Base-by-base conservation (phyloP, 1,140 invertebrate species). In the Neodiprion fabricii region DNA sequence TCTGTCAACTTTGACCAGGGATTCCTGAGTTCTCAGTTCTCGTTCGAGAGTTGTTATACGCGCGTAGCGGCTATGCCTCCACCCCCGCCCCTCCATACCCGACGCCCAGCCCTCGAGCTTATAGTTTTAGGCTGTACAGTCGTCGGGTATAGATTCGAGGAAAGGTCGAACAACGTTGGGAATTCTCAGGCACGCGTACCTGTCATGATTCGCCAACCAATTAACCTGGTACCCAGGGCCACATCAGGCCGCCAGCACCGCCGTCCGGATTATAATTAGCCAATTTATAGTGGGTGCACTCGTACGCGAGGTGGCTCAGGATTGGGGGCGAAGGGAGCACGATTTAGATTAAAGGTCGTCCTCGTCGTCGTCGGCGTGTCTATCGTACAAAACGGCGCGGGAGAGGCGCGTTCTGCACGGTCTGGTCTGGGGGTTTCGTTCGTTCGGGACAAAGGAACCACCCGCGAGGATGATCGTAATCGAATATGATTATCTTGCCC, bases 81-180 rank as follows among this genome's bases (percentile, higher is more conserved):
- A 40, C 28, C 28, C 28, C 28, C 28, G 5, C 5, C 1, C 28
- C 28, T 40, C 28, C 5, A 5, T 40, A 0, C 28, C 2, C 28
- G 28, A 40, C 28, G 28, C 28, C 28, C 28, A 40, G 28, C 28
- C 28, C 28, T 40, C 28, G 28, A 40, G 28, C 28, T 40, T 40
- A 40, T 40, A 40, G 28, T 40, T 40, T 40, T 40, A 40, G 28
- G 28, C 28, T 40, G 28, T 40, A 40, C 28, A 40, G 28, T 40
- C 28, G 28, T 40, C 28, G 28, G 28, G 28, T 40, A 40, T 40
- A 40, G 28, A 40, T 40, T 40, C 28, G 28, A 40, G 28, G 28
- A 40, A 40, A 40, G 28, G 28, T 48, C 69, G 65, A 75, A 75
- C 74, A 80, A 67, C 74, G 72, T 74, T 75, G 73, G 71, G 71